Evolutionary conservation across 2,797 vertebrate genomes (phyloP).

Genomic region (Buphagus erythrorhynchus): DNA sequence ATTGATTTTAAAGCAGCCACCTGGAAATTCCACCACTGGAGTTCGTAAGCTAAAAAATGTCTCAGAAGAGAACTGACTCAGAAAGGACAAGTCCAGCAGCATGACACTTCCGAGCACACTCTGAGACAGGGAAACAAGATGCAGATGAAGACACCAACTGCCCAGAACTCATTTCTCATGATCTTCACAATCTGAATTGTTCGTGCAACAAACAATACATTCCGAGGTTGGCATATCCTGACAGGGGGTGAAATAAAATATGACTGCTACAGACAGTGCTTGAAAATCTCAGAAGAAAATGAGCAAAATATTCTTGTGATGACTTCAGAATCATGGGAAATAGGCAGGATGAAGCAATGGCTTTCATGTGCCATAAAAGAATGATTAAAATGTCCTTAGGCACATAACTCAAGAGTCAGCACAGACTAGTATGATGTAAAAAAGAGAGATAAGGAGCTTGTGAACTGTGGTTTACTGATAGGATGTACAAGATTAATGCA

Average conservation of each 20-base stretch:
- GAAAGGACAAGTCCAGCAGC: background rate
- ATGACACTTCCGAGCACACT: background rate
- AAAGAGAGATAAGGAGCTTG: background rate
- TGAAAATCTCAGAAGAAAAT: background rate
- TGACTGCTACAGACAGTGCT: background rate
- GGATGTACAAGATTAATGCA: background rate
- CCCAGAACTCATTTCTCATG: background rate
- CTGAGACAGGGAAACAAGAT: background rate
- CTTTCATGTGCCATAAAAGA: background rate
- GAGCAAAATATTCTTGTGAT: background rate
- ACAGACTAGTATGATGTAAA: background rate
- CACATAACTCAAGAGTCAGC: conserved; percentile 13
- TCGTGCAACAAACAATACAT: background rate
- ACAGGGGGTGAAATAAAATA: background rate
- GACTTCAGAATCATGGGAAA: conserved; percentile 26
- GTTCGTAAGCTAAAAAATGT: background rate
- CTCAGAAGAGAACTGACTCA: background rate
- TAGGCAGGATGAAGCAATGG: background rate
- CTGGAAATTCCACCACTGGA: background rate
- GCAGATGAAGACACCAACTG: background rate
- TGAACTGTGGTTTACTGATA: background rate
- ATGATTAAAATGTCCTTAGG: conserved; percentile 20
- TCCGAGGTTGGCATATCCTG: background rate
- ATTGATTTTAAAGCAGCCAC: background rate
- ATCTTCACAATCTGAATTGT: background rate